Evolutionary conservation across 2,797 vertebrate species (phyloP).

Genomic region (Thaleichthys pacificus): DNA sequence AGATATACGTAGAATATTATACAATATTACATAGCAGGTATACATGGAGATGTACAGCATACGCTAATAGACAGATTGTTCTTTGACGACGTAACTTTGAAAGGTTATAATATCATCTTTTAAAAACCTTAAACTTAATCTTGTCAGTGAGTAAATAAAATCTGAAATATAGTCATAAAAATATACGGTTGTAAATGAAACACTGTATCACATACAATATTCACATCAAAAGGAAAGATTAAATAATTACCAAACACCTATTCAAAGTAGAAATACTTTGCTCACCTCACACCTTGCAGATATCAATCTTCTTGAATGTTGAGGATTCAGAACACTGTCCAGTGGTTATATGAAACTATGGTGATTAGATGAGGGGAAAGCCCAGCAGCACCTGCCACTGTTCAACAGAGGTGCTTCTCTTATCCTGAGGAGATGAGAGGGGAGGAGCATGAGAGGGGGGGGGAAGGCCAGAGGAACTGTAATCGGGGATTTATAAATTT

Average conservation of each 20-base stretch:
- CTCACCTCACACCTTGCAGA: background rate
- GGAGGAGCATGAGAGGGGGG: too few species aligned
- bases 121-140: too few species aligned
- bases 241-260: background rate
- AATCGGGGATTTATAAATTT: background rate
- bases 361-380: background rate
- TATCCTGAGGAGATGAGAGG: background rate
- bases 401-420: background rate
- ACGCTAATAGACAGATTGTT: too few species aligned
- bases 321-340: background rate
- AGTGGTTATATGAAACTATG: too few species aligned
- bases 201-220: too few species aligned
- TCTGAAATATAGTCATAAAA: too few species aligned
- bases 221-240: background rate
- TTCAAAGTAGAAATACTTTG: background rate
- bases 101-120: too few species aligned
- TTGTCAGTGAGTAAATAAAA: background rate
- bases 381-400: too few species aligned
- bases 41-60: too few species aligned
- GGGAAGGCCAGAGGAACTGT: background rate
- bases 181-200: too few species aligned
- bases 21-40: background rate
- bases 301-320: background rate
- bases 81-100: too few species aligned
- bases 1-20: background rate